Base-by-base conservation (phyloP, 2,797 vertebrate genomes). In the Dallia pectoralis region DNA sequence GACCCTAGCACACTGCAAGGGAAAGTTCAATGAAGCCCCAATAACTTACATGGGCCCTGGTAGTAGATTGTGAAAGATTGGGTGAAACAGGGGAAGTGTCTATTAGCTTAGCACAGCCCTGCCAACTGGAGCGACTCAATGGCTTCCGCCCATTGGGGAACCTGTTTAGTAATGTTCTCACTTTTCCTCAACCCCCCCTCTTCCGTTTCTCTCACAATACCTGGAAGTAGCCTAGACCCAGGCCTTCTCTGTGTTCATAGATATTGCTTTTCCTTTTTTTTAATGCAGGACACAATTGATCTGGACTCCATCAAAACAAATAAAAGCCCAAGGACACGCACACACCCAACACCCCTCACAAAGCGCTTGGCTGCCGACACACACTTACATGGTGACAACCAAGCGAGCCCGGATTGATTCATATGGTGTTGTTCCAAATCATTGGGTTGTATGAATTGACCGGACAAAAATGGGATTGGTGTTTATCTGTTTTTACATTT, bases 171-270 rank as follows among this genome's bases (percentile, higher is more conserved):
- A 92, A 93, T 92, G 92, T 90, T 93, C 90, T 92, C 92, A 93
- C 92, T 93, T 93, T 93, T 93, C 89, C 93, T 91, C 81, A 86
- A 83, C 85, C 80, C 90, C 88, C 78, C 87, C 82, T 86, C 89
- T 91, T 94, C 92, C 92, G 92, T 90, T 90, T 72, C 69, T 92
- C 86, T 90, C 87, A 94, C 93, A 94, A 94, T 94, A 91, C 91
- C 92, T 92, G 93, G 93, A 94, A 94, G 93, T 92, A 79, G 88
- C 91, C 79, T 84, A 93, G 93, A 94, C 92, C 91, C 73, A 90
- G 89, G 92, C 90, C 87, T 82, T 84, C 84, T 89, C 81, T 89
- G 87, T 92, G 89, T 93, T 92, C 89, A 88, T 87, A 88, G 85
- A 86, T 74, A 79, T 86, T 90, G 87, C 91, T 91, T 93, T 91